Evolutionary conservation across 2,113 vertebrate genomes (phyloP).

Genomic region (Thryonomys swinderianus): DNA sequence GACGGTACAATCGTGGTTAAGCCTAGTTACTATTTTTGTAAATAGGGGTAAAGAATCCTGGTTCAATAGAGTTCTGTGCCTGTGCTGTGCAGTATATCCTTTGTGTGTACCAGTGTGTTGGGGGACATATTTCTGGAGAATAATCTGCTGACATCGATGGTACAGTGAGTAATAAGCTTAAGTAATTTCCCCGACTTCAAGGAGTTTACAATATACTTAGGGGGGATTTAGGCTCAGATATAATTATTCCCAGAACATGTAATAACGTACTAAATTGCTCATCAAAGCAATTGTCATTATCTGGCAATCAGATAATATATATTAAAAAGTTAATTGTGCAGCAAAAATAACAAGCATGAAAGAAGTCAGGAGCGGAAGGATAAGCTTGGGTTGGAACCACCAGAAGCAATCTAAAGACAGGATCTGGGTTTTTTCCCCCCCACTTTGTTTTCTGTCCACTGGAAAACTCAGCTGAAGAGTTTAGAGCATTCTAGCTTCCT

Average conservation of each 20-base stretch:
- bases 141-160: background rate
- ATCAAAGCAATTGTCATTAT: slow-evolving; percentile 55
- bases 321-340: slow-evolving; percentile 62
- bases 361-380: background rate
- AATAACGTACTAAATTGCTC: slow-evolving; percentile 60
- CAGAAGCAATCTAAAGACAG: background rate
- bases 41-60: background rate
- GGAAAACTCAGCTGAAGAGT: background rate
- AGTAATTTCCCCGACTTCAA: slow-evolving; percentile 56
- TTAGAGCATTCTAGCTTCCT: background rate
- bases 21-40: background rate
- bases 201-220: slow-evolving; percentile 51
- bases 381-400: background rate
- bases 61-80: background rate
- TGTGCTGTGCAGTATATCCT: background rate
- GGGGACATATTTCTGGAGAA: background rate
- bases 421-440: background rate
- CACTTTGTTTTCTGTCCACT: slow-evolving; percentile 1
- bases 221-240: slow-evolving; percentile 39
- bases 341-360: slow-evolving; percentile 43
- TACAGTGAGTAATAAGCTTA: slow-evolving; percentile 34
- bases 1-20: background rate
- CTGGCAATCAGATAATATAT: slow-evolving; percentile 57
- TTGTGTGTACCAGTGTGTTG: background rate
- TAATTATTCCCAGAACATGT: slow-evolving; percentile 57